phyloP scores from a whole-genome alignment of 2,888 invertebrate genomes.

The Lumbricus terrestris region DNA sequence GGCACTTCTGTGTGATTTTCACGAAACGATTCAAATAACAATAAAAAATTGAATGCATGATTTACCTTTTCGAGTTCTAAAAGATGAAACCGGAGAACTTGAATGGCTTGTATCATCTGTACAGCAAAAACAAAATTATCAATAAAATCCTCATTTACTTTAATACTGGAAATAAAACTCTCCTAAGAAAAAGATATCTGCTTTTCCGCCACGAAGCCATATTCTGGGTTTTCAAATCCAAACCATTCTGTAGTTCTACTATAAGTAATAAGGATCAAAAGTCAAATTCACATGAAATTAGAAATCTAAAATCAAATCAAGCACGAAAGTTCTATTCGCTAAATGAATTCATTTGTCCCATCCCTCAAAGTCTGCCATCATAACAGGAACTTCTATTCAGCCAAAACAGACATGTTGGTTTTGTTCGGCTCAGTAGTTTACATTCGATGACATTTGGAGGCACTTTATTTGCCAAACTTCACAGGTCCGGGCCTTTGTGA shows the following conservation, averaged over 20 bases:
- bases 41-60: no score
- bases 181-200: no score
- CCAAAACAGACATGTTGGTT: not conserved
- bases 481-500: not conserved
- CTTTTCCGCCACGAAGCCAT: not conserved
- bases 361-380: not conserved
- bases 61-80: constrained; percentile 24
- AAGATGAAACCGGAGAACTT: constrained; percentile 23
- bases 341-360: not conserved
- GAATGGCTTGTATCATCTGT: constrained; percentile 26
- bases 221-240: not conserved
- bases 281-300: not conserved
- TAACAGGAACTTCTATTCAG: not conserved
- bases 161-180: not conserved
- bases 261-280: not conserved
- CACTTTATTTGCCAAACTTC: not conserved
- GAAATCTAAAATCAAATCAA: not conserved
- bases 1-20: no score
- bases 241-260: not conserved
- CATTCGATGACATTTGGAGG: not conserved
- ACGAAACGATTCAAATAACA: no score
- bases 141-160: not conserved
- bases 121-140: not conserved
- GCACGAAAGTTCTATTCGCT: not conserved
- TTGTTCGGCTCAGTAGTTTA: not conserved